These are phyloP conservation scores for Berghia stephanieae DNA, from an alignment of 1,140 invertebrate species.

Conservation along the genomic window DNA sequence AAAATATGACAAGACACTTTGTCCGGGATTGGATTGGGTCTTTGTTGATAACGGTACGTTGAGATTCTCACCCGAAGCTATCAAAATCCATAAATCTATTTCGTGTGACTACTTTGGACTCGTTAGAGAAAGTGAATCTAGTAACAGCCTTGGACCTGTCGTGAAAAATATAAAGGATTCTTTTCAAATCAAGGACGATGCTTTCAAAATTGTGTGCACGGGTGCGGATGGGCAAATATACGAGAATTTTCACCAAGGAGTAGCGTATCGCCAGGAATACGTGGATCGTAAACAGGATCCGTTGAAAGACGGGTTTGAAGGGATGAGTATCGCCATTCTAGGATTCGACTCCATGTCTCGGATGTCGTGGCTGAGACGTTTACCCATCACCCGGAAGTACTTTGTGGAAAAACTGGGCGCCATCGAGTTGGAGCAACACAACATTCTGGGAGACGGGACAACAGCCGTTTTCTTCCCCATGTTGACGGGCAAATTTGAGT, in stretches of 20 bases:
- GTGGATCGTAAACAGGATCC: no score
- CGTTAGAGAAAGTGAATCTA: conserved; percentile 35
- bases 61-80: conserved; percentile 32
- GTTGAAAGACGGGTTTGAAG: no score
- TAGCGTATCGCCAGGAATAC: no score
- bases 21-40: conserved; percentile 68
- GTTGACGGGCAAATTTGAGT: no score
- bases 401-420: no score
- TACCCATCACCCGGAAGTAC: no score
- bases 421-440: no score
- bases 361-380: no score
- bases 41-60: conserved; percentile 42
- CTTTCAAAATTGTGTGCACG: conserved; percentile 49
- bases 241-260: conserved; percentile 52
- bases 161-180: conserved; percentile 40
- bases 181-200: conserved; percentile 39
- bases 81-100: conserved; percentile 43
- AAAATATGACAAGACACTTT: conserved; percentile 71
- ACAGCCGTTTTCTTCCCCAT: no score
- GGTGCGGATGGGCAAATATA: conserved; percentile 45
- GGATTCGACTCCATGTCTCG: no score
- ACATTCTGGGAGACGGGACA: no score
- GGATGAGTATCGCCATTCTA: no score
- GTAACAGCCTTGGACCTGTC: conserved; percentile 22
- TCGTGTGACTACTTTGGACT: conserved; percentile 44